phyloP scores from a whole-genome alignment of 2,888 invertebrate genomes.

The Drosophila nr. medialis region DNA sequence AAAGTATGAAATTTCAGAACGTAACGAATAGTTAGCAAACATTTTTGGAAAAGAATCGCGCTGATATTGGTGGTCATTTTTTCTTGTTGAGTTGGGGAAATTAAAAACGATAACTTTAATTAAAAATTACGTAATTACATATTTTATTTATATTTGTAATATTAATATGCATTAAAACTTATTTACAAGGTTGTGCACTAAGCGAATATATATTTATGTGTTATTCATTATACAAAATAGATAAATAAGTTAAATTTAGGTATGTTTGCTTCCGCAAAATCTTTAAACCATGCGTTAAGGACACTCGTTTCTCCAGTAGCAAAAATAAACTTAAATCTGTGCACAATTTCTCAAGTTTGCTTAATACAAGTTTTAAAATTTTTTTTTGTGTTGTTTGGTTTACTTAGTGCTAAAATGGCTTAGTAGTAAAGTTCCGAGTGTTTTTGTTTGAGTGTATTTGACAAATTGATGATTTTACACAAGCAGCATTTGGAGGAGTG shows the following conservation, averaged over 20 bases:
- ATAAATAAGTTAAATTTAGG: constrained; percentile 50
- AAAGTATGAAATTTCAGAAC: background rate
- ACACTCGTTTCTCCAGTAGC: constrained; percentile 54
- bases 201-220: constrained; percentile 59
- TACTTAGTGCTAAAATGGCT: constrained; percentile 67
- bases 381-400: constrained; percentile 36
- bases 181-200: constrained; percentile 75
- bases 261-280: constrained; percentile 50
- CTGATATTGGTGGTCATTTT: background rate
- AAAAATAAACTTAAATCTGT: constrained; percentile 21
- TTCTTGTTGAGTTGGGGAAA: background rate
- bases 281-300: constrained; percentile 64
- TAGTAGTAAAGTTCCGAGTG: constrained; percentile 46
- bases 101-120: constrained; percentile 10
- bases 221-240: constrained; percentile 64
- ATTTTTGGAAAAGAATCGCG: background rate
- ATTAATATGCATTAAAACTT: constrained; percentile 67
- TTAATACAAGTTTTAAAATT: constrained; percentile 53
- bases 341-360: constrained; percentile 17
- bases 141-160: constrained; percentile 66
- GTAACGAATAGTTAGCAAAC: background rate
- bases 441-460: constrained; percentile 8
- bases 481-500: constrained; percentile 53
- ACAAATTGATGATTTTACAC: constrained; percentile 60
- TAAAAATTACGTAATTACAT: constrained; percentile 47